Evolutionary conservation across 2,113 vertebrate species (phyloP).

Genomic region (Spea multiplicata): DNA sequence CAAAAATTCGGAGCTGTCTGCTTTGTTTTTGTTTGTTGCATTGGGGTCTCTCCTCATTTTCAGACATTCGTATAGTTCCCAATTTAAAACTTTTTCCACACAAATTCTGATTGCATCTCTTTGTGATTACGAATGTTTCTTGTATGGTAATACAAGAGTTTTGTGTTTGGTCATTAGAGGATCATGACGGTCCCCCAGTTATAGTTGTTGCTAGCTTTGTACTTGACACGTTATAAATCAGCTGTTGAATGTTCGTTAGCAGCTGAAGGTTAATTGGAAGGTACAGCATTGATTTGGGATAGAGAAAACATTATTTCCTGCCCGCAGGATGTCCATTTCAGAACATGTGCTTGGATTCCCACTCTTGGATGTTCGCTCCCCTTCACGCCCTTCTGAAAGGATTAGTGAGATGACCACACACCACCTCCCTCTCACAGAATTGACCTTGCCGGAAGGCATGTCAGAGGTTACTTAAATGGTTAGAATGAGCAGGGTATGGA

Average conservation of each 20-base stretch:
- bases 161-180: too few species aligned
- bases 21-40: too few species aligned
- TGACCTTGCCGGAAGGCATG: conserved; percentile 74
- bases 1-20: too few species aligned
- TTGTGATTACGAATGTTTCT: too few species aligned
- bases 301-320: conserved; percentile 25
- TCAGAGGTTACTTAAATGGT: conserved; percentile 51
- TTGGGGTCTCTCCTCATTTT: too few species aligned
- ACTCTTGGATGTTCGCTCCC: conserved; percentile 58
- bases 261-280: conserved; percentile 64
- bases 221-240: neutral
- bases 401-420: conserved; percentile 64
- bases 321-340: conserved; percentile 50
- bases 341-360: conserved; percentile 52
- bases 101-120: too few species aligned
- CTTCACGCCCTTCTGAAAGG: conserved; percentile 79
- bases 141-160: too few species aligned
- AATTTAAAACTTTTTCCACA: too few species aligned
- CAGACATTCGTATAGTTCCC: too few species aligned
- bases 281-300: conserved; percentile 61
- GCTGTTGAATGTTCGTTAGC: conserved; percentile 29
- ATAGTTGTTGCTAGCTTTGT: conserved; percentile 9
- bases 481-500: conserved; percentile 34
- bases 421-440: conserved; percentile 4
- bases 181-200: too few species aligned